Evolutionary conservation across 1,140 invertebrate genomes (phyloP).

Genomic region (Drosophila setifemur): DNA sequence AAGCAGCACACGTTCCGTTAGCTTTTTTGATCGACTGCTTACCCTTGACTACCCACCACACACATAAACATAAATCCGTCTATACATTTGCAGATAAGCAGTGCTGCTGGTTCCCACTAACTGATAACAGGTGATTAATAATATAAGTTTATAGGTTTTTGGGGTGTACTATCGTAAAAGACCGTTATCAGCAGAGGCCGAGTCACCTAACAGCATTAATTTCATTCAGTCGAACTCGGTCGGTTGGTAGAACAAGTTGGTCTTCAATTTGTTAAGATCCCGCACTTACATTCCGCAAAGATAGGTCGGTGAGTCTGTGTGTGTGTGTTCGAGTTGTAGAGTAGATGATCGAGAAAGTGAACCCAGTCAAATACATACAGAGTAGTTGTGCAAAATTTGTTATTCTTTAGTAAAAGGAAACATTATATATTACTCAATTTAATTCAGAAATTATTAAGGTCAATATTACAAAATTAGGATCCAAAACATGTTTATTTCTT

Average conservation of each 20-base stretch:
- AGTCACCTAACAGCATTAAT: conserved; percentile 1
- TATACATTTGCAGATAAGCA: conserved; percentile 14
- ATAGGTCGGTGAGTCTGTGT: conserved; percentile 7
- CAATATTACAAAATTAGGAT: too few relatives aligned
- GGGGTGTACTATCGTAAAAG: conserved; percentile 7
- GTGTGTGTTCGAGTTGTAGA: not conserved
- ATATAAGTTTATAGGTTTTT: conserved; percentile 26
- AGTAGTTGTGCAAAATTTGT: not conserved
- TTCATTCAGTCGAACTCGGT: conserved; percentile 49
- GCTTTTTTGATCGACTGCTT: not conserved
- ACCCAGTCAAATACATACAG: too few relatives aligned
- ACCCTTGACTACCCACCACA: not conserved
- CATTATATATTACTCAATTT: too few relatives aligned
- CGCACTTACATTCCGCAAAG: not conserved
- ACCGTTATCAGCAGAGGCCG: conserved; percentile 19
- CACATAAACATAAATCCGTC: not conserved
- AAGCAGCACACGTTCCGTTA: conserved; percentile 12
- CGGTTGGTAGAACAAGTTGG: conserved; percentile 27
- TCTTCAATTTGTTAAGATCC: conserved; percentile 5
- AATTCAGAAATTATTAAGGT: too few relatives aligned
- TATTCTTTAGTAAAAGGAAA: too few relatives aligned
- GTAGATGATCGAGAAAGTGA: not conserved
- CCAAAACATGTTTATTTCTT: too few relatives aligned
- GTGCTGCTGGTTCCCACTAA: conserved; percentile 16
- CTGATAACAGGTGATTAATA: conserved; percentile 48